Evolutionary conservation across 2,113 vertebrate genomes (phyloP).

Genomic region (Galeopterus variegatus): DNA sequence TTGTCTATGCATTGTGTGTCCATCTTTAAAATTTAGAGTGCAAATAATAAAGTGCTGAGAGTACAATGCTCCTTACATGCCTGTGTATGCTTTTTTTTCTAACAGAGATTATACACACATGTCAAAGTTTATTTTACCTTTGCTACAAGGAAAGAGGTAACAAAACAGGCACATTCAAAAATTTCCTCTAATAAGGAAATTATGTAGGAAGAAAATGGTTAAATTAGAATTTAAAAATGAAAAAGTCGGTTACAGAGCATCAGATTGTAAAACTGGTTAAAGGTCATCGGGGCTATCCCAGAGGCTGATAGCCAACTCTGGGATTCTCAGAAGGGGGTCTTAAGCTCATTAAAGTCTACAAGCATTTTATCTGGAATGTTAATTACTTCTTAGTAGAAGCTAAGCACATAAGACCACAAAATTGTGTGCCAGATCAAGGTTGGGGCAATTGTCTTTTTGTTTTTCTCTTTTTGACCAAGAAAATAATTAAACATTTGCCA

Average conservation of each 20-base stretch:
- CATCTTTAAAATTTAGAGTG: not conserved
- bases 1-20: not conserved
- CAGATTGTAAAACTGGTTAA: not conserved
- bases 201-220: not conserved
- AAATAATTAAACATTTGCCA: not conserved
- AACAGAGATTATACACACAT: not conserved
- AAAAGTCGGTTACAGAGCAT: not conserved
- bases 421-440: not conserved
- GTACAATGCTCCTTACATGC: not conserved
- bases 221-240: conserved; percentile 21
- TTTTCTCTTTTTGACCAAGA: not conserved
- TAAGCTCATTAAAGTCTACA: conserved; percentile 44
- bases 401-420: conserved; percentile 19
- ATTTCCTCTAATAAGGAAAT: not conserved
- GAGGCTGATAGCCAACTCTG: not conserved
- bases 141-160: not conserved
- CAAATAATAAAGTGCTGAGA: not conserved
- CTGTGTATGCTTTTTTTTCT: not conserved
- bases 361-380: conserved; percentile 51
- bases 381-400: conserved; percentile 13
- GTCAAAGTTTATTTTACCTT: not conserved
- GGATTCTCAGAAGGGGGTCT: conserved; percentile 13
- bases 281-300: not conserved
- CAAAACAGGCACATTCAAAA: not conserved
- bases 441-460: not conserved